Percentiles rank a stretch among this genome's conserved stretches.
phyloP scores from a whole-genome alignment of 2,113 vertebrate species.

The Pelvicachromis taeniatus region DNA sequence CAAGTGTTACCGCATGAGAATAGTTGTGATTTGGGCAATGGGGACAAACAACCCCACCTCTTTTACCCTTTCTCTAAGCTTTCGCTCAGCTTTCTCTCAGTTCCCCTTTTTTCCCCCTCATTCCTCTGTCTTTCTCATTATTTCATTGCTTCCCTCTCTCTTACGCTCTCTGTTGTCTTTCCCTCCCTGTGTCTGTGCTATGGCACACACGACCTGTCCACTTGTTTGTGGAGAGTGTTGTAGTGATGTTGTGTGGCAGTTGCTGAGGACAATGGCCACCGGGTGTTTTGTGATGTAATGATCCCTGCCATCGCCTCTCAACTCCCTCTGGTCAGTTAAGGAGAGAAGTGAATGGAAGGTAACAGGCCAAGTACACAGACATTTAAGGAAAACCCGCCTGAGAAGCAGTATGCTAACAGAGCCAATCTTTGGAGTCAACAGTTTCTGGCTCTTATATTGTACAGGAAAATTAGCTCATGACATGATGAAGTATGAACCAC shows the following conservation, averaged over 20 bases:
- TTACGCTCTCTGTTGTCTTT: not conserved
- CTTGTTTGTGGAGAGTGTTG: slow-evolving; percentile 19
- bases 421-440: not conserved
- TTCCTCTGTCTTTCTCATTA: not conserved
- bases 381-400: not conserved
- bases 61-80: not conserved
- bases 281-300: slow-evolving; percentile 60
- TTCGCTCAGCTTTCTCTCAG: not conserved
- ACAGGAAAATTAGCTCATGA: not conserved
- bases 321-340: slow-evolving; percentile 28
- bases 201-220: slow-evolving; percentile 30
- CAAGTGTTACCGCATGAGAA: slow-evolving; percentile 28
- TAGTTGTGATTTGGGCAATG: slow-evolving; percentile 27
- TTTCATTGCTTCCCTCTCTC: not conserved
- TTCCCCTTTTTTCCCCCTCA: not conserved
- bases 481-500: not conserved
- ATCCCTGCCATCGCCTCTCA: slow-evolving; percentile 65
- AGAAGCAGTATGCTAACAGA: not conserved
- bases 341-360: slow-evolving; percentile 29
- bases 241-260: slow-evolving; percentile 69
- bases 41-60: not conserved
- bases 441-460: not conserved
- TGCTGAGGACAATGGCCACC: slow-evolving; percentile 59
- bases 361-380: slow-evolving; percentile 27
- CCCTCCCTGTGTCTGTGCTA: not conserved